A percentile compares a stretch with the other conserved stretches of the same genome.
These are phyloP conservation scores for Eufriesea mexicana DNA, from an alignment of 1,140 invertebrate species.

Conservation along the genomic window DNA sequence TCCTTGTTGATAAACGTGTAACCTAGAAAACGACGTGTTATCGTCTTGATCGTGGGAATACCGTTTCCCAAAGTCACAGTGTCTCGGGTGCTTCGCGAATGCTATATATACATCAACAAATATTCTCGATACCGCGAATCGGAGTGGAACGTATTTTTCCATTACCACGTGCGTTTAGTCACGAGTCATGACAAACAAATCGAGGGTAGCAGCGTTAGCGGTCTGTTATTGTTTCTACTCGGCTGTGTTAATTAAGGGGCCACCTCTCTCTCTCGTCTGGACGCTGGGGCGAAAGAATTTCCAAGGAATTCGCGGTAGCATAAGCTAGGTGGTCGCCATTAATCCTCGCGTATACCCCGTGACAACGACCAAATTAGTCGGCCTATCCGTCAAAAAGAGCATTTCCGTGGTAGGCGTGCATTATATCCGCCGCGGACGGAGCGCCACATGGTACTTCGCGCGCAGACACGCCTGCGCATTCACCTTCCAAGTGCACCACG, in stretches of 20 bases:
- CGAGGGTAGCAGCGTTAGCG: conserved; percentile 36
- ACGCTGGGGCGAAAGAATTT: conserved; percentile 47
- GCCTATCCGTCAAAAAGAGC: conserved; percentile 67
- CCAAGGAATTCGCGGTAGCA: conserved; percentile 54
- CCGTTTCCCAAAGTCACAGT: not conserved
- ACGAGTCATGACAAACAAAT: conserved; percentile 4
- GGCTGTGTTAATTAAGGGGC: conserved; percentile 54
- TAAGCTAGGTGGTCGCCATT: conserved; percentile 66
- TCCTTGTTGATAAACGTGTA: not conserved
- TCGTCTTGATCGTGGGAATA: not conserved
- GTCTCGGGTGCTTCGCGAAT: not conserved
- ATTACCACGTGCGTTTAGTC: not conserved
- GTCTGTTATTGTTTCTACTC: conserved; percentile 57
- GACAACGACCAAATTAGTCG: conserved; percentile 70
- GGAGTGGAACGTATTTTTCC: not conserved
- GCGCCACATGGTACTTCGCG: conserved; percentile 49
- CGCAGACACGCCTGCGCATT: conserved; percentile 38
- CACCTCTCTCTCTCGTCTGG: conserved; percentile 18
- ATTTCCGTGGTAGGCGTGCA: conserved; percentile 64
- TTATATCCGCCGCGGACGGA: conserved; percentile 56
- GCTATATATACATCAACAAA: not conserved
- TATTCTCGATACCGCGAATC: not conserved
- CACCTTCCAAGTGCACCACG: not conserved
- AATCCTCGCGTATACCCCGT: conserved; percentile 55
- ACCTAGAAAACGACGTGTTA: not conserved